Evolutionary conservation across 2,888 invertebrate genomes (phyloP), one percentile per base, ranked within the genome.

Genomic region (Pristionchus arcanus): DNA sequence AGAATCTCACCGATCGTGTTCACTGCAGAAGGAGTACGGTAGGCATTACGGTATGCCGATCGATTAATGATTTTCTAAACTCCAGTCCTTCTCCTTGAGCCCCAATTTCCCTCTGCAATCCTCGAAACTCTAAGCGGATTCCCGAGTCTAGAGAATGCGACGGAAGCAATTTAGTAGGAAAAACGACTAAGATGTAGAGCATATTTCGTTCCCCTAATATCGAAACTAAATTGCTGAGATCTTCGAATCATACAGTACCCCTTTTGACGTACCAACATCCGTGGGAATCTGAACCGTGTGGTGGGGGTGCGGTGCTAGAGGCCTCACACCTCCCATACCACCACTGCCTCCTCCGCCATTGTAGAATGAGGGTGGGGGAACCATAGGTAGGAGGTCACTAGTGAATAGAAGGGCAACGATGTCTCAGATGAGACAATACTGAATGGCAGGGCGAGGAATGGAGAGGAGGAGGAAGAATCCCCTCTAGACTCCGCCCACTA

Each of bases 1-100:
- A 93, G 91, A 71, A 93, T 93, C 85, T 92, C 92, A 74, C 92
- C 93, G 71, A 93, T 90, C 81, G 91, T 89, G 84, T 91, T 91
- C 71, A 93, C 93, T 93, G 89, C 91, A 85, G 16, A 53, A 83
- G 28, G 83, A 9, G 11, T 55, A 63, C 59, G 59, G 34, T 85
- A 85, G 59, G 34, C 13, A 49, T 9, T n/a, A 49, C 31, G 49
- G 49, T 81, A 81, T 15, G 31, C 19, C 19, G 4, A 71, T 34
- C 68, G 0, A 16, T 31, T 71, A 2, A 31, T 31, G 31, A 71
- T 28, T 16, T 71, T 71, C 31, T 71, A 21, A 16, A 16, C 19
- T 71, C 28, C 68, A 71, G 16, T 2, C 25, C 2, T 25, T 31
- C 42, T 25, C 9, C 19, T 81, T 42, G 13, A 28, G 28, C n/a